These are phyloP conservation scores for Latrodectus elegans DNA, from an alignment of 2,888 invertebrate genomes.

Conservation along the genomic window DNA sequence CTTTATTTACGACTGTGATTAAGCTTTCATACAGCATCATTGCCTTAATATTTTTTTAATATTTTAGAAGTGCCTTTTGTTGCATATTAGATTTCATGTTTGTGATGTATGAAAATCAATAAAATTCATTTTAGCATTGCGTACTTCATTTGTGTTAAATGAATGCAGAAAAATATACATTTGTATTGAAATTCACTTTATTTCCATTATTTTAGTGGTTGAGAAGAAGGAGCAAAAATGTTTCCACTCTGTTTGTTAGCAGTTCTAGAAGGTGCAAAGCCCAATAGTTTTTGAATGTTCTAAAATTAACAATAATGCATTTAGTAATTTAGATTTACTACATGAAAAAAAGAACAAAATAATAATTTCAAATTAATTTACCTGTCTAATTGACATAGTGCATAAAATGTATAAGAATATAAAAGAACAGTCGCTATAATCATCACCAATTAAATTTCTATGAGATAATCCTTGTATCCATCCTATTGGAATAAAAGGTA, in stretches of 20 bases:
- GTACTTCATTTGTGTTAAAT: too few relatives aligned
- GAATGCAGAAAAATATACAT: neutral
- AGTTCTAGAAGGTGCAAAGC: constrained; percentile 97
- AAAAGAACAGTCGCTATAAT: constrained; percentile 98
- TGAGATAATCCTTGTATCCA: constrained; percentile 98
- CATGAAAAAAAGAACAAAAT: neutral
- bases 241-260: constrained; percentile 95
- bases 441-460: constrained; percentile 95
- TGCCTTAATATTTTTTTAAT: constrained; percentile 66
- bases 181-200: neutral
- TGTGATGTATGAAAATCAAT: constrained; percentile 36
- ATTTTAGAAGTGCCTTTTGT: constrained; percentile 69
- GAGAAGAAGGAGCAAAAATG: constrained; percentile 87
- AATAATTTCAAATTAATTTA: constrained; percentile 72
- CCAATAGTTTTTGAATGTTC: constrained; percentile 97
- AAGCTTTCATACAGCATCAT: constrained; percentile 53
- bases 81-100: constrained; percentile 65
- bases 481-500: constrained; percentile 96
- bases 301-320: constrained; percentile 78
- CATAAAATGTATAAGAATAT: constrained; percentile 99
- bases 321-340: neutral
- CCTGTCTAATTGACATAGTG: constrained; percentile 98
- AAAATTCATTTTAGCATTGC: constrained; percentile 6
- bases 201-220: constrained; percentile 84
- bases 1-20: constrained; percentile 68